Conservation (phyloP, 2,113 vertebrate genomes). For the Toxotes jaculatrix region DNA sequence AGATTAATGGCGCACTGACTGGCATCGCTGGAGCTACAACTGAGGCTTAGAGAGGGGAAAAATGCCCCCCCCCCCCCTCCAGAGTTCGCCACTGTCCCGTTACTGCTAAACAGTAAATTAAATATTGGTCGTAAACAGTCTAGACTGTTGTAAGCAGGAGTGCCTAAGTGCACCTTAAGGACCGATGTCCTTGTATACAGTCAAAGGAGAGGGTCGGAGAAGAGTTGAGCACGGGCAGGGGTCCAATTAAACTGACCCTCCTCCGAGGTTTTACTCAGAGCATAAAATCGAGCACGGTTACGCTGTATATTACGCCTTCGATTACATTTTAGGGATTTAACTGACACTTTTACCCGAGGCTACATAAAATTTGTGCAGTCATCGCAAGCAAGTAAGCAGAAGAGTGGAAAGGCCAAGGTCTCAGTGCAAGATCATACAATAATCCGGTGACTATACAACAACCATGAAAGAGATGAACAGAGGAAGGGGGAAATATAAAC, state of each 20-base stretch:
- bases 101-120: constrained; percentile 57
- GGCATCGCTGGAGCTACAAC: constrained; percentile 45
- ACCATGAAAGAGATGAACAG: constrained; percentile 11
- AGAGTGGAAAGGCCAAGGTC: constrained; percentile 17
- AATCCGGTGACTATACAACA: not conserved
- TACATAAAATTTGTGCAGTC: constrained; percentile 2
- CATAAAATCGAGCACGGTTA: constrained; percentile 9
- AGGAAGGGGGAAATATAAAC: constrained; percentile 3
- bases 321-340: constrained; percentile 22
- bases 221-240: constrained; percentile 16
- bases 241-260: constrained; percentile 36
- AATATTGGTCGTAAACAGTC: constrained; percentile 56
- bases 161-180: constrained; percentile 44
- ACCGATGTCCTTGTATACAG: constrained; percentile 31
- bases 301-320: not conserved
- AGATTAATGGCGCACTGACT: constrained; percentile 67
- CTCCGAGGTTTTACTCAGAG: constrained; percentile 20
- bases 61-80: not conserved
- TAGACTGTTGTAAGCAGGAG: constrained; percentile 44
- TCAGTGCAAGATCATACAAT: not conserved
- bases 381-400: not conserved
- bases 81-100: constrained; percentile 47
- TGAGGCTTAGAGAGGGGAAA: constrained; percentile 32
- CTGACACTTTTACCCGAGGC: not conserved
- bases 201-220: constrained; percentile 38